Conservation (phyloP, 2,888 invertebrate species). For the Parascotia fuliginaria region DNA sequence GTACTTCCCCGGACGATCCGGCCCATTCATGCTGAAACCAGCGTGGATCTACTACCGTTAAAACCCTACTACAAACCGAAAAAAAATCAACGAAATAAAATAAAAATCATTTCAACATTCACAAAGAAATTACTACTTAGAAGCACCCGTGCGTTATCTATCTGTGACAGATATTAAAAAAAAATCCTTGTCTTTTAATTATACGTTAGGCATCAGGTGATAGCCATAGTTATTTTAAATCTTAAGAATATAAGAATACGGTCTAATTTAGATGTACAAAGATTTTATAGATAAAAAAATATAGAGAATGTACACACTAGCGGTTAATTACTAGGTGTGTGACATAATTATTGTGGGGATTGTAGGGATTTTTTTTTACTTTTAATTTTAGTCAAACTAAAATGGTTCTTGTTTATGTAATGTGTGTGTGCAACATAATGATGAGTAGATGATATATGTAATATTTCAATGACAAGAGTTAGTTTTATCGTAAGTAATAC, state of each 20-base stretch:
- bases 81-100: neutral
- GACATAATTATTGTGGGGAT: slow-evolving; percentile 67
- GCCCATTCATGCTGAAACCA: no score
- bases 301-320: slow-evolving; percentile 50
- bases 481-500: no score
- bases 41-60: no score
- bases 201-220: slow-evolving; percentile 49
- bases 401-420: slow-evolving; percentile 40
- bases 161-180: slow-evolving; percentile 59
- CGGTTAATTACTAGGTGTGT: slow-evolving; percentile 64
- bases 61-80: no score
- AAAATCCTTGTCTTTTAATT: slow-evolving; percentile 63
- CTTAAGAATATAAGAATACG: slow-evolving; percentile 43
- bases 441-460: no score
- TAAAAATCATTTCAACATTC: slow-evolving; percentile 32
- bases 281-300: slow-evolving; percentile 60
- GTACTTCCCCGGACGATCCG: no score
- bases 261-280: slow-evolving; percentile 44
- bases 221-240: slow-evolving; percentile 32
- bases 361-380: slow-evolving; percentile 49
- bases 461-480: no score
- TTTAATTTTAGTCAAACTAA: slow-evolving; percentile 48
- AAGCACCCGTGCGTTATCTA: slow-evolving; percentile 56
- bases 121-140: slow-evolving; percentile 54
- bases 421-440: slow-evolving; percentile 17